phyloP scores from a whole-genome alignment of 2,113 vertebrate species.

The Salvelinus alpinus region DNA sequence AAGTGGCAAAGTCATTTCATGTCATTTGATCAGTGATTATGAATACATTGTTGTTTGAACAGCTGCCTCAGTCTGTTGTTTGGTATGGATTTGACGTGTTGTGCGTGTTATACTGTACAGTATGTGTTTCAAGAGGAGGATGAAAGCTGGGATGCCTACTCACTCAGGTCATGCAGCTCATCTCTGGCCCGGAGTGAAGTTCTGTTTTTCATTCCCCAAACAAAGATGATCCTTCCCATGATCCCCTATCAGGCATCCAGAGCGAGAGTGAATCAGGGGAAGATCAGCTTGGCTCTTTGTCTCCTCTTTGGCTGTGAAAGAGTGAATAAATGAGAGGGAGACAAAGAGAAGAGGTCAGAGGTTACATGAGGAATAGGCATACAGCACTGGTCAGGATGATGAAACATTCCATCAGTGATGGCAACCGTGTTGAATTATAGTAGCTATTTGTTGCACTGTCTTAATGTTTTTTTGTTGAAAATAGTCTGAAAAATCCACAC shows the following conservation, averaged over 20 bases:
- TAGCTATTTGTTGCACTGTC: constrained; percentile 29
- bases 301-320: constrained; percentile 21
- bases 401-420: constrained; percentile 26
- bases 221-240: constrained; percentile 31
- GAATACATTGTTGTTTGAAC: constrained; percentile 11
- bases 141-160: constrained; percentile 20
- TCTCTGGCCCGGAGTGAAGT: constrained; percentile 21
- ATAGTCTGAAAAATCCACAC: constrained; percentile 42
- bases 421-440: constrained; percentile 40
- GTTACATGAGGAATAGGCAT: constrained; percentile 30
- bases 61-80: background rate
- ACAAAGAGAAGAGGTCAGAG: constrained; percentile 44
- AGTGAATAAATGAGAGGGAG: constrained; percentile 9
- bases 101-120: constrained; percentile 7
- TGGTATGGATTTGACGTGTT: background rate
- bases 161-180: constrained; percentile 20
- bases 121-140: constrained; percentile 30
- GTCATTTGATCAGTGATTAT: background rate
- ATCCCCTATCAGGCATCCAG: constrained; percentile 30
- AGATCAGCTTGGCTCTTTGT: constrained; percentile 16
- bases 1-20: background rate
- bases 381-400: constrained; percentile 17
- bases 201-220: constrained; percentile 51
- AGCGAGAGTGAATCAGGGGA: constrained; percentile 21
- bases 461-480: constrained; percentile 33